phyloP scores from a whole-genome alignment of 1,140 invertebrate species.

The Drosophila oshimai region DNA sequence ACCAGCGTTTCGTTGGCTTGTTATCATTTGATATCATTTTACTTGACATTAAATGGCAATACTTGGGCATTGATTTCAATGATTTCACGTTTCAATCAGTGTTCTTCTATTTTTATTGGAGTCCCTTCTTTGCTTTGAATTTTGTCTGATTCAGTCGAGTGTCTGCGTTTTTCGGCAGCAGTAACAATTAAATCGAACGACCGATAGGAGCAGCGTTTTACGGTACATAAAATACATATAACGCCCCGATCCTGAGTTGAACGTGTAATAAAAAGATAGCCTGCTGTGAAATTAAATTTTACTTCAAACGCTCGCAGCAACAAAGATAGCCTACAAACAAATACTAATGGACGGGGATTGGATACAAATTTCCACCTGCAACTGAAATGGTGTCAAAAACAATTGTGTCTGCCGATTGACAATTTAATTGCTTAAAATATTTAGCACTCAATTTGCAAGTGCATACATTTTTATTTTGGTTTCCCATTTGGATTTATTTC shows the following conservation, averaged over 20 bases:
- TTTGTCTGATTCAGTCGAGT: constrained; percentile 30
- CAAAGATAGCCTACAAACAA: constrained; percentile 15
- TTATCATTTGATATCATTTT: constrained; percentile 43
- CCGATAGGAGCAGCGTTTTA: constrained; percentile 50
- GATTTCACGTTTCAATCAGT: constrained; percentile 63
- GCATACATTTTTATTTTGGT: background rate
- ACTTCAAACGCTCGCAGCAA: constrained; percentile 30
- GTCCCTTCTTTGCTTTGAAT: background rate
- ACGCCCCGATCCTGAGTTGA: background rate
- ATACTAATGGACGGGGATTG: constrained; percentile 14
- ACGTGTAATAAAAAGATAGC: constrained; percentile 58
- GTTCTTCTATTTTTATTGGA: constrained; percentile 1
- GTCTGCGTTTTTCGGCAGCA: constrained; percentile 42
- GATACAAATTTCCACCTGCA: constrained; percentile 17
- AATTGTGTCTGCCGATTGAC: constrained; percentile 16
- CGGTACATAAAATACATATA: constrained; percentile 35
- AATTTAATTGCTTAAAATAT: constrained; percentile 38
- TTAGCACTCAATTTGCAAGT: constrained; percentile 14
- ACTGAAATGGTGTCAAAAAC: constrained; percentile 7
- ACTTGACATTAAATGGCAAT: constrained; percentile 42
- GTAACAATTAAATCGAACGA: constrained; percentile 73
- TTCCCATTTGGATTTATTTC: background rate
- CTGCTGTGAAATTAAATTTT: constrained; percentile 69
- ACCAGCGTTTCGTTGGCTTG: constrained; percentile 30
- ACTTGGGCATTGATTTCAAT: constrained; percentile 58